These are phyloP conservation scores for Trachythela sp. DNA, from an alignment of 64 coral and sea anemone species.

Conservation along the genomic window DNA sequence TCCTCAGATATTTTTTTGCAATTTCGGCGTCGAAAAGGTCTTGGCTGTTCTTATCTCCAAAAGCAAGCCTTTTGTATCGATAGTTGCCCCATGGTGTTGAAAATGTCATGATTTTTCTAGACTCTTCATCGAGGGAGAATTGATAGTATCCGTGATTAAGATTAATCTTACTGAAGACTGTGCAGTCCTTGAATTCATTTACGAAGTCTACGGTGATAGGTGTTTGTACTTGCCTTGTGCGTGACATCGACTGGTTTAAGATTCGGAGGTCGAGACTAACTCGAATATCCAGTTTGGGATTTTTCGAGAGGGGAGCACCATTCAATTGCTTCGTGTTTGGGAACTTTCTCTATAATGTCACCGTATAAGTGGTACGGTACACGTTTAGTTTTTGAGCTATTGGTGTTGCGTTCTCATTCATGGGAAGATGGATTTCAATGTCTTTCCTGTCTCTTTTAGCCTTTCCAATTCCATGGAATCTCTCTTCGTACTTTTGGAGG, in stretches of 20 bases:
- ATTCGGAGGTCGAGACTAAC: background rate
- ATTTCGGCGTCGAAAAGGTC: too few relatives aligned
- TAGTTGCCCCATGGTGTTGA: conserved; percentile 23
- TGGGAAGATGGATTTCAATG: background rate
- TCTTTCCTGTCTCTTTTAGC: background rate
- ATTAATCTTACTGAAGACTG: background rate
- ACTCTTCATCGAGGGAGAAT: background rate
- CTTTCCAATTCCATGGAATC: conserved; percentile 10
- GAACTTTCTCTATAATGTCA: background rate
- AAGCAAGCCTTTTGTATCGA: conserved; percentile 15
- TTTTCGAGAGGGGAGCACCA: background rate
- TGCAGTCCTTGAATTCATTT: background rate
- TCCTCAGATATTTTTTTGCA: background rate
- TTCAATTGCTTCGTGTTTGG: background rate
- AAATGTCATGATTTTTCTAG: background rate
- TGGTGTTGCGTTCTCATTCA: background rate
- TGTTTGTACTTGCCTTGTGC: background rate
- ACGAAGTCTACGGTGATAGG: background rate
- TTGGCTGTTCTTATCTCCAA: conserved; percentile 26
- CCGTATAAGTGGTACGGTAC: background rate
- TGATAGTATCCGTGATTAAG: background rate
- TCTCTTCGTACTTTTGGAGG: background rate
- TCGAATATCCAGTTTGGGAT: background rate
- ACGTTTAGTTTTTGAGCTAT: background rate
- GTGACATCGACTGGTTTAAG: background rate